Evolutionary conservation across 1,140 invertebrate genomes (phyloP), one percentile per base, ranked within the genome.

Genomic region (Lycorma delicatula): DNA sequence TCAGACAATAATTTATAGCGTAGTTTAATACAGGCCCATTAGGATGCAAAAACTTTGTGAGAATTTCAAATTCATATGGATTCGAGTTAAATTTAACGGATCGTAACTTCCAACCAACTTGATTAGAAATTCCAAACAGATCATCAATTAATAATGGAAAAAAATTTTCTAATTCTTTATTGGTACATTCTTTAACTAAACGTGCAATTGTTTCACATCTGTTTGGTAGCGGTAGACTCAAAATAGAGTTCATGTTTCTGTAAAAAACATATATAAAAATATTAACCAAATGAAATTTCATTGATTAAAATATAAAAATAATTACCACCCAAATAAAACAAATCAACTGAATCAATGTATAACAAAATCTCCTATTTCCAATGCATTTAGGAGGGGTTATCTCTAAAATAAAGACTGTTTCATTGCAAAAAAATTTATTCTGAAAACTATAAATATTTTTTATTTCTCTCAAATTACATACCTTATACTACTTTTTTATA

Each of bases 1-100:
- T 96, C 91, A 63, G 80, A 81, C 46, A 93, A 75, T 27, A 96
- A 71, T 68, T 84, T 85, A 68, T 93, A 92, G 60, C 89, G 87
- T 1, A 93, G 67, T 26, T 81, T 82, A 96, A 84, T 64, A 95
- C 76, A 18, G 88, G 83, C 25, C 92, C 92, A 52, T 81, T 77
- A 0, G 91, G 87, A 48, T 81, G 78, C 47, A 96, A 77, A 70
- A 96, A 92, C 61, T 81, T 76, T 46, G 82, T 76, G 0, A 93
- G 68, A 9, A 74, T 70, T 60, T 85, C 79, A 75, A 84, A 92
- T 58, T 89, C 86, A 51, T 79, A 73, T 16, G 76, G 67, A 47
- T 73, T 66, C 46, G 71, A 71, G 60, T 79, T 80, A 48, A 73
- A 70, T 12, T 81, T 84, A 6, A 89, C 78, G 9, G 75, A 77